Conservation (phyloP, 1,140 invertebrate genomes). For the Oscheius sp. region DNA sequence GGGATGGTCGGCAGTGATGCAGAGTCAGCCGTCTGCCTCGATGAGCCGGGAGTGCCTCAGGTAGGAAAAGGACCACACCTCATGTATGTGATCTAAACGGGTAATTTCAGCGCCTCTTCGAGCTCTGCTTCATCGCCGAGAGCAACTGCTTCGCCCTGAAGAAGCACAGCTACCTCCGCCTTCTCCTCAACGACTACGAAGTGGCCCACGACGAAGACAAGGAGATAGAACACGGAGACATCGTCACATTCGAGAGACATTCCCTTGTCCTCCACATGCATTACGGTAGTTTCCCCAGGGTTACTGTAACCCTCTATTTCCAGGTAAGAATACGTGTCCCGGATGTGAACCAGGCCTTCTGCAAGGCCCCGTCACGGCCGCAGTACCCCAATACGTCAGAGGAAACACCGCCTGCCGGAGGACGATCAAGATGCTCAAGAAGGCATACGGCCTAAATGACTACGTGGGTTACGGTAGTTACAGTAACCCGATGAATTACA, state of each 20-base stretch:
- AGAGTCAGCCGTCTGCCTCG: slow-evolving; percentile 16
- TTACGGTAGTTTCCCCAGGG: background rate
- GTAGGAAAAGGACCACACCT: too few relatives aligned
- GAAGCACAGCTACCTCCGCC: background rate
- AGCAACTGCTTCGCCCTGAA: background rate
- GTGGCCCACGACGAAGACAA: slow-evolving; percentile 1
- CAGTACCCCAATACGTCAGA: background rate
- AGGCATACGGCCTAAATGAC: slow-evolving; percentile 2
- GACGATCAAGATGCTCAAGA: slow-evolving; percentile 6
- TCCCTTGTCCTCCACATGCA: slow-evolving; percentile 19
- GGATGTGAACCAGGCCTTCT: slow-evolving; percentile 35
- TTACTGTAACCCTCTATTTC: background rate
- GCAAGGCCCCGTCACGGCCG: background rate
- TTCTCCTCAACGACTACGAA: slow-evolving; percentile 16
- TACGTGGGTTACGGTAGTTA: slow-evolving; percentile 2
- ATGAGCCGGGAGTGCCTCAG: background rate
- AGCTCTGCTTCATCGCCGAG: background rate
- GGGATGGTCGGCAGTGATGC: slow-evolving; percentile 24
- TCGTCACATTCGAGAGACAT: slow-evolving; percentile 2
- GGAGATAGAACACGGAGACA: slow-evolving; percentile 11
- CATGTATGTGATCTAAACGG: too few relatives aligned
- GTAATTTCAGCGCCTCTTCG: background rate
- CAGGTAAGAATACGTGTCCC: slow-evolving; percentile 34
- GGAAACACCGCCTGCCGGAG: slow-evolving; percentile 17
- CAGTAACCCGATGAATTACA: background rate